These are phyloP conservation scores for Pluvialis apricaria DNA, from an alignment of 2,113 vertebrate species.

Conservation along the genomic window DNA sequence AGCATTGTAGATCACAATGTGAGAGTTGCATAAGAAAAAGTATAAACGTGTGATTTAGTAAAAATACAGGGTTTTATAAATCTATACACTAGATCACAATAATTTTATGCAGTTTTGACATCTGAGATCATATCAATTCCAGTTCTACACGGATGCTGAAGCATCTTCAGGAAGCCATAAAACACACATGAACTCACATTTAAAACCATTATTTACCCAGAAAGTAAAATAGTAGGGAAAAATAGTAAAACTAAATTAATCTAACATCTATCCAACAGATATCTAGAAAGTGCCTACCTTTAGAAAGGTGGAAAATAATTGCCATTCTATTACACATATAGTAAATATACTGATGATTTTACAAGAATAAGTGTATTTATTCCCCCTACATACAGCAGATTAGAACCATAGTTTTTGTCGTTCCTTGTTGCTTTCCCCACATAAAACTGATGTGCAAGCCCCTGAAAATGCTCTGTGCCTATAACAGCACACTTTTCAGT, in stretches of 20 bases:
- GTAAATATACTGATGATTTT: neutral
- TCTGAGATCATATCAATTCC: neutral
- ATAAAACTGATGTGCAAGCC: neutral
- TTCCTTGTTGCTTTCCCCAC: neutral
- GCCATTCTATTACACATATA: neutral
- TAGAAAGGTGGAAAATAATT: neutral
- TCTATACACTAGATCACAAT: neutral
- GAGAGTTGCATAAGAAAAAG: neutral
- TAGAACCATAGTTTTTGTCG: neutral
- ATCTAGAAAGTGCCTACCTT: neutral
- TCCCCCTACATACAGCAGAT: neutral
- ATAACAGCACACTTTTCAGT: neutral
- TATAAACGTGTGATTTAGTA: neutral
- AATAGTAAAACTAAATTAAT: neutral
- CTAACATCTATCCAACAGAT: neutral
- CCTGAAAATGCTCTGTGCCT: neutral
- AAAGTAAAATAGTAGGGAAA: neutral
- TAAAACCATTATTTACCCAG: neutral
- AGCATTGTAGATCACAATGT: neutral
- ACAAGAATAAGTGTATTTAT: neutral
- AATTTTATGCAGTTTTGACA: neutral
- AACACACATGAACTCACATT: neutral
- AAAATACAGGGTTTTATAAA: neutral
- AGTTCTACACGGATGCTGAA: neutral
- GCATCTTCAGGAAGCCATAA: neutral